Evolutionary conservation across 2,113 vertebrate genomes (phyloP), one percentile per base, ranked within the genome.

Genomic region (Azemiops feae): DNA sequence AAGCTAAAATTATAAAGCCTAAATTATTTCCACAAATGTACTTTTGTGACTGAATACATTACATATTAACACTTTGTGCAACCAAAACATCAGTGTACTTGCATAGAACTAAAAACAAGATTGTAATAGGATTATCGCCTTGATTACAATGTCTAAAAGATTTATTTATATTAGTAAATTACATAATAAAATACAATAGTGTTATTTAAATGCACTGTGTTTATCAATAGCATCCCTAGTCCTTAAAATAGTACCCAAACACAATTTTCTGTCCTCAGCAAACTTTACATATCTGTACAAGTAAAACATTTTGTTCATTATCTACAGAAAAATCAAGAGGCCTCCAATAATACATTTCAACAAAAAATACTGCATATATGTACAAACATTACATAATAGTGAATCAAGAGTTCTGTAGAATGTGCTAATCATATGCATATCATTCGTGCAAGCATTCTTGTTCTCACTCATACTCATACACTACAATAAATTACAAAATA

Each of bases 381-480:
- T 99, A 99, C 99, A 99, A 98, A 98, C 98, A 98, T 99, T 99
- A 99, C 98, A 98, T 98, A 98, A 97, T 98, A 97, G 98, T 98
- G 97, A 98, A 97, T 97, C 94, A 98, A 99, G 98, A 98, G 98
- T 98, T 98, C 97, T 96, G 98, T 98, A 98, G 98, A 96, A 97
- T 94, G 97, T 96, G 93, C 97, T 97, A 97, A 97, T 94, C 92
- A 96, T 96, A 96, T 97, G 97, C 98, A 97, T 96, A 94, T 97
- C 98, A 98, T 96, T 96, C 96, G 96, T 96, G 95, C 96, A 96
- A 95, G 95, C 92, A 10, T 64, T 60, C 74, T 64, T 86, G 43
- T 39, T 58, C 96, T 94, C 98, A 93, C 0, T 96, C 97, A 97
- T 97, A 95, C 96, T 97, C 97, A 98, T 97, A 97, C 97, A 98